Evolutionary conservation across 2,888 invertebrate species (phyloP).

Genomic region (Drosophila rubida): DNA sequence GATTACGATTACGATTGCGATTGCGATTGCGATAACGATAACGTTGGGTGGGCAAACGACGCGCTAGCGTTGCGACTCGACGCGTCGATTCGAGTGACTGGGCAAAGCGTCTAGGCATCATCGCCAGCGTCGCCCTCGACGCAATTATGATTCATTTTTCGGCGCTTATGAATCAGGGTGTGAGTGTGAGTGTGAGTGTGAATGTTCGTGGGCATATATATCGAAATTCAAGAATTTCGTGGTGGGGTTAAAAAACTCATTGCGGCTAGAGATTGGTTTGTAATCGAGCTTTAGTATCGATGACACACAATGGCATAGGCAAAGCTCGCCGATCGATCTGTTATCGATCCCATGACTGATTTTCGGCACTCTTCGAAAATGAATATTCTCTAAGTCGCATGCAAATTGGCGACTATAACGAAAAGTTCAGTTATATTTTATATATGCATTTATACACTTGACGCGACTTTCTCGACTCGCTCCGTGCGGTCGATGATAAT

Average conservation of each 20-base stretch:
- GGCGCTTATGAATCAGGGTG: neutral
- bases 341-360: neutral
- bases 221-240: constrained; percentile 7
- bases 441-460: neutral
- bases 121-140: neutral
- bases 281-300: neutral
- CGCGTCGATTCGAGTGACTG: neutral
- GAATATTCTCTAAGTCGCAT: too few relatives aligned
- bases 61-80: neutral
- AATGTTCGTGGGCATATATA: neutral
- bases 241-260: neutral
- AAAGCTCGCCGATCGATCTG: too few relatives aligned
- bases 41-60: neutral
- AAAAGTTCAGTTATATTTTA: neutral
- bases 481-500: constrained; percentile 14
- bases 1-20: neutral
- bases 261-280: neutral
- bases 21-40: neutral
- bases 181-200: neutral
- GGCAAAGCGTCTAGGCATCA: too few relatives aligned
- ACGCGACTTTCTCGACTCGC: constrained; percentile 22
- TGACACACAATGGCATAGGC: too few relatives aligned
- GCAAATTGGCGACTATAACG: neutral
- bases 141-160: constrained; percentile 26
- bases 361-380: too few relatives aligned